phyloP scores from a whole-genome alignment of 2,113 vertebrate genomes.

The Oryzias celebensis region DNA sequence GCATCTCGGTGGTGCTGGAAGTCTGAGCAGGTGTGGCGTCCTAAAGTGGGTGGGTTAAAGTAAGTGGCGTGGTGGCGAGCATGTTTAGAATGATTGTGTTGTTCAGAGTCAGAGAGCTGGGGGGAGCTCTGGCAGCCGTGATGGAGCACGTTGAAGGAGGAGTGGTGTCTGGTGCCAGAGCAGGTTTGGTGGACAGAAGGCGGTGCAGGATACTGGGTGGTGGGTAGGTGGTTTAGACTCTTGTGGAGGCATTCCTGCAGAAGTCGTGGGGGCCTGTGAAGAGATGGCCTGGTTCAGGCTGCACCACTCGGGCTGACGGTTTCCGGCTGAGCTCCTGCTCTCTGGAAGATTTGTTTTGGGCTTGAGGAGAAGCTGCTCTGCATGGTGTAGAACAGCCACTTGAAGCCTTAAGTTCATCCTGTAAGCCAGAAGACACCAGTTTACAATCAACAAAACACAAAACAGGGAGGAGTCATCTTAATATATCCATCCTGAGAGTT shows the following conservation, averaged over 20 bases:
- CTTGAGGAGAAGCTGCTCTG: constrained; percentile 67
- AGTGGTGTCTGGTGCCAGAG: constrained; percentile 32
- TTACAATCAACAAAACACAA: no score
- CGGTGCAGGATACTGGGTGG: constrained; percentile 51
- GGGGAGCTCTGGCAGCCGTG: constrained; percentile 50
- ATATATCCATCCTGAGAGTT: no score
- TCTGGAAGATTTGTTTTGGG: constrained; percentile 38
- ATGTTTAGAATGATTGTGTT: constrained; percentile 23
- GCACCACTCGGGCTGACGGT: constrained; percentile 76
- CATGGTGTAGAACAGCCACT: constrained; percentile 74
- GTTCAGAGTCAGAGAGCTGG: constrained; percentile 35
- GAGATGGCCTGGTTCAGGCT: constrained; percentile 75
- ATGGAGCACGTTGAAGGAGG: constrained; percentile 49
- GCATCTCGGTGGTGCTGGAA: constrained; percentile 39
- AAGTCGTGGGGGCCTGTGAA: constrained; percentile 76
- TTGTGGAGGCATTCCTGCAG: constrained; percentile 72
- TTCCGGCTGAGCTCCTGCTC: constrained; percentile 59
- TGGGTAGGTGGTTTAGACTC: constrained; percentile 56
- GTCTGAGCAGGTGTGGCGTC: constrained; percentile 52
- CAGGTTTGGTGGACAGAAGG: constrained; percentile 23
- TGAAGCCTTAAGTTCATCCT: constrained; percentile 81
- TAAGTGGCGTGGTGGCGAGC: constrained; percentile 2
- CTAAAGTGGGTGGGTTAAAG: constrained; percentile 24
- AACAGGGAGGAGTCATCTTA: no score
- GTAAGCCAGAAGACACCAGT: constrained; percentile 9